A percentile compares a stretch with the other conserved stretches of the same genome.
phyloP scores from a whole-genome alignment of 2,888 invertebrate species.

The Temnothorax rugatulus region DNA sequence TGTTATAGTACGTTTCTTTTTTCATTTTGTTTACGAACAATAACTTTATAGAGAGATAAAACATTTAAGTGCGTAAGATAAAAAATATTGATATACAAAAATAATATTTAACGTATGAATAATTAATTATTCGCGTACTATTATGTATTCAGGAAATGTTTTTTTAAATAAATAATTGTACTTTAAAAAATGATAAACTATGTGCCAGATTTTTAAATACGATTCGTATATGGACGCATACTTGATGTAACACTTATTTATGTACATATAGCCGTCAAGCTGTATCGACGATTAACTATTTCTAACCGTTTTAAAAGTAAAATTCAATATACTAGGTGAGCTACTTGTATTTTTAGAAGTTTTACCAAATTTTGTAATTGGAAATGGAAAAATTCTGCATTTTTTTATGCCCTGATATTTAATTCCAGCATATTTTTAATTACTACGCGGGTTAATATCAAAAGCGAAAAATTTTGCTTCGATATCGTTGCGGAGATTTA shows the following conservation, averaged over 20 bases:
- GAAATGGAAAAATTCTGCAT: background rate
- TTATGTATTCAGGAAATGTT: background rate
- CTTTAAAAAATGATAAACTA: background rate
- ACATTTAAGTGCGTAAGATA: background rate
- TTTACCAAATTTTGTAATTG: background rate
- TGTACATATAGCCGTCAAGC: background rate
- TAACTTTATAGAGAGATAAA: background rate
- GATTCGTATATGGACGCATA: background rate
- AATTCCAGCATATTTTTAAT: constrained; percentile 35
- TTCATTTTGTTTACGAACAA: background rate
- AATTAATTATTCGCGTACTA: background rate
- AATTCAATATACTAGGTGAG: background rate
- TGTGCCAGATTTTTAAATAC: background rate
- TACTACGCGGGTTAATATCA: background rate
- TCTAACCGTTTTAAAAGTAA: background rate
- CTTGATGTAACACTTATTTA: background rate
- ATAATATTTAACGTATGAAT: background rate
- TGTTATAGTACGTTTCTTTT: background rate
- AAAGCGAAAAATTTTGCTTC: background rate
- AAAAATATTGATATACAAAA: background rate
- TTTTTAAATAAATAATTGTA: background rate
- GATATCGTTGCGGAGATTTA: constrained; percentile 1
- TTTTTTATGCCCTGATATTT: background rate
- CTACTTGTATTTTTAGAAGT: background rate
- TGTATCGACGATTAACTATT: background rate